Conservation (phyloP, 2,797 vertebrate species). For the Sandelia bainsii region DNA sequence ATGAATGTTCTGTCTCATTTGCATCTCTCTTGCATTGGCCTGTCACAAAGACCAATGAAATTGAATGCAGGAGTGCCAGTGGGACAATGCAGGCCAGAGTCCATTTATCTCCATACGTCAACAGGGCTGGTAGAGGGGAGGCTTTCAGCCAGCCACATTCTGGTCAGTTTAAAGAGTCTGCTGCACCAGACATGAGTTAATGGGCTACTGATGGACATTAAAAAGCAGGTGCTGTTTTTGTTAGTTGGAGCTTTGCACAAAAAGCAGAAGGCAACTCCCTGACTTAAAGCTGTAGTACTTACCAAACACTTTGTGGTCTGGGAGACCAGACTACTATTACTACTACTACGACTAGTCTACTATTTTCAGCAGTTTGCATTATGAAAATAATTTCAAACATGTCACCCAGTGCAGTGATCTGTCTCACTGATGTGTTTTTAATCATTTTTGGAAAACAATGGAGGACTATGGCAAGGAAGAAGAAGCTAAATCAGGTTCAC, state of each 20-base stretch:
- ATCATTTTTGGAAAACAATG: too few relatives aligned
- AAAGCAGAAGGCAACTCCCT: slow-evolving; percentile 45
- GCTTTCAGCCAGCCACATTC: slow-evolving; percentile 64
- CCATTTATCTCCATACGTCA: slow-evolving; percentile 82
- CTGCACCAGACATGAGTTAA: slow-evolving; percentile 74
- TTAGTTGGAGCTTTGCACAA: slow-evolving; percentile 48
- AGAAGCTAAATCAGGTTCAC: too few relatives aligned
- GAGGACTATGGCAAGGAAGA: too few relatives aligned
- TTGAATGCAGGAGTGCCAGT: slow-evolving; percentile 70
- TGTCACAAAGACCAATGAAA: slow-evolving; percentile 77
- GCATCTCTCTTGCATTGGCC: slow-evolving; percentile 66
- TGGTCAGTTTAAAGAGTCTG: slow-evolving; percentile 74
- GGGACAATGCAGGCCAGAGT: slow-evolving; percentile 75
- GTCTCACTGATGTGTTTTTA: too few relatives aligned
- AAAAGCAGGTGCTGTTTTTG: slow-evolving; percentile 78
- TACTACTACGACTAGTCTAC: too few relatives aligned
- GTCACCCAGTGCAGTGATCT: too few relatives aligned
- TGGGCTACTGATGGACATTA: slow-evolving; percentile 76
- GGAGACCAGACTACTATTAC: too few relatives aligned
- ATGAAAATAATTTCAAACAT: too few relatives aligned
- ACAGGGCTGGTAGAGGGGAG: slow-evolving; percentile 59
- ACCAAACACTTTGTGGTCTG: slow-evolving; percentile 18
- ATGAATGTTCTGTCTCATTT: slow-evolving; percentile 58
- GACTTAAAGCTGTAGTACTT: slow-evolving; percentile 38
- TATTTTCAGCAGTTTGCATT: too few relatives aligned